These are phyloP conservation scores for Heliocidaris tuberculata DNA, from an alignment of 35 echinoderm and acorn worm species.

Conservation along the genomic window DNA sequence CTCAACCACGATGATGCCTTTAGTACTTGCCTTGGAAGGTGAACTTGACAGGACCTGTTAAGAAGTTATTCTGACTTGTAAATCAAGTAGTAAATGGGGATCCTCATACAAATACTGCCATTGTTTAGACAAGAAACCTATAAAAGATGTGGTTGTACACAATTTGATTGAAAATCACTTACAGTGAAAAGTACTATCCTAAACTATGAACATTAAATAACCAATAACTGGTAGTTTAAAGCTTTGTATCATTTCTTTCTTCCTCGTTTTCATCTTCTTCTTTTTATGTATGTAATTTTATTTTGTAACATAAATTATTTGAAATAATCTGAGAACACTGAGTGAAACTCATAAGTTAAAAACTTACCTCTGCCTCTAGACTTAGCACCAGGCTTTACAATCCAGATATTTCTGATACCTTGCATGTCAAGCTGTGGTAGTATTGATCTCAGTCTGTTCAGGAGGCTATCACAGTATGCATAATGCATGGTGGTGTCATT, in stretches of 20 bases:
- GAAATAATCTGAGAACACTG: no score
- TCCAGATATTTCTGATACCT: conserved; percentile 93
- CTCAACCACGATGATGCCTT: not conserved
- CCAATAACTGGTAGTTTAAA: no score
- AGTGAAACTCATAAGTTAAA: not conserved
- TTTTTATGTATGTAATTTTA: no score
- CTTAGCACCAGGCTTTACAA: conserved; percentile 97
- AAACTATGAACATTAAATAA: no score
- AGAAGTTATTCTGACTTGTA: not conserved
- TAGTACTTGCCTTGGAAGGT: not conserved
- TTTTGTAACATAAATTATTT: no score
- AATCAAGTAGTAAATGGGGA: not conserved
- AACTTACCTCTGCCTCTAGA: conserved; percentile 84
- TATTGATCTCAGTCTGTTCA: conserved; percentile 66
- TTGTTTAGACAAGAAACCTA: no score
- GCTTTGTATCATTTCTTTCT: no score
- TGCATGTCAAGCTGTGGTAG: conserved; percentile 80
- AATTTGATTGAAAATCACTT: no score
- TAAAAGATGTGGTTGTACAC: no score
- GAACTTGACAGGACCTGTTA: not conserved
- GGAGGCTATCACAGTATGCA: conserved; percentile 69
- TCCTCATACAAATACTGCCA: no score
- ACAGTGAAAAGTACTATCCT: no score
- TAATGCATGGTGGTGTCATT: conserved; percentile 47
- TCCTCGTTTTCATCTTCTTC: no score